Base-by-base conservation (phyloP, 2,888 invertebrate genomes). In the Scaptomyza flava region DNA sequence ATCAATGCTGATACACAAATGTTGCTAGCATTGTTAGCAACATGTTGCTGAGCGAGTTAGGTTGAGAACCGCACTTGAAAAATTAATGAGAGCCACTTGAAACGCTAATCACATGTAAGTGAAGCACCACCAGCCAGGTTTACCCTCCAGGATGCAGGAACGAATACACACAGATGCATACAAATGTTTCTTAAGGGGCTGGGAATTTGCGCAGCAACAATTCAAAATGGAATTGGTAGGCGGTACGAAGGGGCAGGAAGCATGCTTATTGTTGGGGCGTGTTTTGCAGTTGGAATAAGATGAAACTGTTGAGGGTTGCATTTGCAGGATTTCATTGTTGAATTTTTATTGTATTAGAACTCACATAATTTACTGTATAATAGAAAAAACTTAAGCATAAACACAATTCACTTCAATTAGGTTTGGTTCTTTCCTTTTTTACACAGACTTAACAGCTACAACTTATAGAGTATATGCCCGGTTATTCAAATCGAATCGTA, bases 51-150 rank as follows among this genome's bases (percentile, higher is more conserved):
- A 12, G 12, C 34, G 48, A 20, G 45, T 53, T 77, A 43, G 41
- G 14, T 59, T 36, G 23, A 51, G 70, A 67, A 59, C 84, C 67
- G 61, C 82, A 85, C 78, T 85, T 85, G 78, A 82, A 83, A 86
- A 75, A 73, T 81, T 83, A 84, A 84, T 81, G 79, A 79, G 83
- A 66, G 79, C 51, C 69, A 83, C 83, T 84, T 68, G 83, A 86
- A 83, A 64, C 79, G 77, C 83, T 86, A 86, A 84, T 86, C 83
- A 75, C 79, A 75, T 73, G 83, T 77, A 83, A 79, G 83, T 75
- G 81, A 82, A 77, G 69, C 69, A 62, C 57, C 70, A 46, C 45
- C 48, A 30, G 30, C 51, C 60, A 41, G 69, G 60, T 50, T 61
- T 52, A 65, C 68, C 77, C 71, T 71, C n/a, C 59, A 68, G 75